Evolutionary conservation across 1,140 invertebrate genomes (phyloP), one percentile per base, ranked within the genome.

Genomic region (Drosophila bocki): DNA sequence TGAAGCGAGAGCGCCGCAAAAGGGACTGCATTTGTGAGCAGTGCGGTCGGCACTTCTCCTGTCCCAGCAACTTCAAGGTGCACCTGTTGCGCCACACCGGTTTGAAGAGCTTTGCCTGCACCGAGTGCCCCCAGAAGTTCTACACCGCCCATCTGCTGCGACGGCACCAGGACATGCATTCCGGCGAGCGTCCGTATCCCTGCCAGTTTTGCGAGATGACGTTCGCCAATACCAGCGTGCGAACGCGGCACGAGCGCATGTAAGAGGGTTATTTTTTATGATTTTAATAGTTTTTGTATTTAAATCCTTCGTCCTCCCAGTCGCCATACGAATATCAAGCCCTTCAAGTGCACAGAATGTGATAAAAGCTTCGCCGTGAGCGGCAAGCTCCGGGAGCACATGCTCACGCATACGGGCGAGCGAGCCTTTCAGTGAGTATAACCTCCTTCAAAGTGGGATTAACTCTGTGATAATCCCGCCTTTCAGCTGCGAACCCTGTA

Each of bases 311-410:
- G 2, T 0, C 22, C 9, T 59, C 39, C 0, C 35, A 88, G 84
- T 19, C 84, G 74, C 8, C 84, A 88, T n/a, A 90, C 84, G 3
- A 70, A 78, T 29, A 68, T 75, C 4, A 99, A 99, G 93, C 99
- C 99, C 15, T 99, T 99, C 95, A 99, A 99, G 94, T 99, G 99
- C 94, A 97, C 96, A 32, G 98, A 99, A 93, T 99, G 99, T 94
- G 96, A 97, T 80, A 99, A 99, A 94, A 97, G 98, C 71, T 99
- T 99, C 94, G 98, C 98, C 78, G 99, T 99, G 94, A 98, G 97
- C 91, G 99, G 98, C 78, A 99, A 99, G 95, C 95, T 99, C 83
- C 98, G 98, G 17, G 98, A 99, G 93, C 99, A 99, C 94, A 98
- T 98, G 83, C 95, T 99, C 76, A 99, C 99, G 92, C 99, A 99